Base-by-base conservation (phyloP, 2,113 vertebrate genomes). In the Rhizomys pruinosus region DNA sequence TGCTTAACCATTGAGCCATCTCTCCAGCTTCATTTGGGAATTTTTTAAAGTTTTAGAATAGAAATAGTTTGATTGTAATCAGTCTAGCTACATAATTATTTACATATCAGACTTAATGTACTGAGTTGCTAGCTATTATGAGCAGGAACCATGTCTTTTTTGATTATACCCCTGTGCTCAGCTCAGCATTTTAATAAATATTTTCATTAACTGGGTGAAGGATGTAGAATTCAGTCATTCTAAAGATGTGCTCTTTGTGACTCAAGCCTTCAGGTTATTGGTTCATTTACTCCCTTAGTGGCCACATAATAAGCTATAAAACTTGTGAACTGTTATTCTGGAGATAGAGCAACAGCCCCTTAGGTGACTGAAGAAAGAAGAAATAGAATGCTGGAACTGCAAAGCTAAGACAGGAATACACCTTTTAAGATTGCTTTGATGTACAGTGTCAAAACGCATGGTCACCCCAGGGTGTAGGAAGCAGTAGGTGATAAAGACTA, bases 251-350 rank as follows among this genome's bases (percentile, higher is more conserved):
- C 39, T 82, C 61, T 85, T 81, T 85, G 39, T 17, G 68, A 85
- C 13, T 66, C 59, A 93, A 84, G 7, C 64, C 84, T 92, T 17
- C 20, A 91, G 80, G 44, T 80, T 96, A 66, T 55, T 91, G 69
- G 80, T 78, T 96, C 37, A 68, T 76, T 37, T 85, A 64, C 94
- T 94, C 47, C 63, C 84, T 82, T 52, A 87, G 61, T 73, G 87
- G 93, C 57, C 88, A 69, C 87, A 34, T 90, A 87, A 93, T 55
- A 71, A 94, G 42, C 71, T 93, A 52, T 97, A 93, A 87, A 91
- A 63, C 64, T 47, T 93, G 19, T 87, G 37, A 86, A 9, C 77
- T 52, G 39, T 25, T 89, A 29, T 85, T 91, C 23, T 69, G 78
- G 57, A 93, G 64, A 84, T 39, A 92, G 32, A 55, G 42, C 39